Evolutionary conservation across 2,888 invertebrate species (phyloP), one percentile per base, ranked within the genome.

Genomic region (Hololepta plana): DNA sequence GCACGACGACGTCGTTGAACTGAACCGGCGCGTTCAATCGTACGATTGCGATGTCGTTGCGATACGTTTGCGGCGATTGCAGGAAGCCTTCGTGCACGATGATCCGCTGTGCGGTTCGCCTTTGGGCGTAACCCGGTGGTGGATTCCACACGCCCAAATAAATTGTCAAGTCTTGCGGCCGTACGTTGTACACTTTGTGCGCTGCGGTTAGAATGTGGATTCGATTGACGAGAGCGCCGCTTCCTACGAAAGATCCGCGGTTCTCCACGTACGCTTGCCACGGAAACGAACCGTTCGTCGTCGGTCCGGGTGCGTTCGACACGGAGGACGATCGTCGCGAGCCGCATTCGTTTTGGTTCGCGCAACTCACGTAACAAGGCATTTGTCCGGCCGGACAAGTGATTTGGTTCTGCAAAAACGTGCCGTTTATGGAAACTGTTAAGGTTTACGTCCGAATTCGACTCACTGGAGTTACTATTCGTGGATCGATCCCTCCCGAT

Each of bases 251-350:
- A n/a, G 7, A 7, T n/a, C 7, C 7, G n/a, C 7, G 7, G 17
- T 17, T 17, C 17, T 8, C n/a, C 17, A 17, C n/a, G n/a, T 17
- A 17, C 7, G 17, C 17, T 17, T 17, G 17, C 17, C 17, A 17
- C 7, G 17, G 17, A n/a, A 17, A 17, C 17, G 17, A 7, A 8
- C 17, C 17, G n/a, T 7, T 7, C n/a, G 17, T n/a, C n/a, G 17
- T 17, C 7, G n/a, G 7, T 17, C 17, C 17, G n/a, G n/a, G n/a
- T n/a, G n/a, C n/a, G n/a, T n/a, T n/a, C n/a, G n/a, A n/a, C n/a
- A n/a, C n/a, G n/a, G n/a, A n/a, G n/a, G n/a, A n/a, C n/a, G n/a
- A n/a, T n/a, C n/a, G n/a, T n/a, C n/a, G n/a, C n/a, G n/a, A n/a
- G n/a, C n/a, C n/a, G n/a, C n/a, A n/a, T n/a, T n/a, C n/a, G n/a